phyloP scores from a whole-genome alignment of 2,113 vertebrate species.

The Bothrops jararaca region DNA sequence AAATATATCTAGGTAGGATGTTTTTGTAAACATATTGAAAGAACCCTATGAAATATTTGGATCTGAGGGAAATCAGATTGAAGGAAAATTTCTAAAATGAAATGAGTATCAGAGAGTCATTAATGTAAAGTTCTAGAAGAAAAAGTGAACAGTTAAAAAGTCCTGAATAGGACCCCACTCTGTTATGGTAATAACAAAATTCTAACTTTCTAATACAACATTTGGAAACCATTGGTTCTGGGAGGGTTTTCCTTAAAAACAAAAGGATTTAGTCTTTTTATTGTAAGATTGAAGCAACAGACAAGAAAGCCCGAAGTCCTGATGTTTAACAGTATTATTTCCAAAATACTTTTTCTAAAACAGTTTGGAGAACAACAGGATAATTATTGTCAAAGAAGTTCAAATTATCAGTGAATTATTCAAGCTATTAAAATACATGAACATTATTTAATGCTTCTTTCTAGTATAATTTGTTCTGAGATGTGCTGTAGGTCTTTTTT shows the following conservation, averaged over 20 bases:
- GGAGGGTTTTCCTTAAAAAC: no score
- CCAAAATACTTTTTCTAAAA: neutral
- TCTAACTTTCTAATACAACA: neutral
- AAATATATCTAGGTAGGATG: neutral
- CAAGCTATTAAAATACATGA: neutral
- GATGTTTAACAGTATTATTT: neutral
- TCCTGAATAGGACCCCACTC: neutral
- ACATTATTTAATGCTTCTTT: neutral
- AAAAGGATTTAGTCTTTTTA: no score
- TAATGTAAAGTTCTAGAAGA: neutral
- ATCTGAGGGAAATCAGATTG: neutral
- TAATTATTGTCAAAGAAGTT: neutral
- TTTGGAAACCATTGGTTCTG: neutral
- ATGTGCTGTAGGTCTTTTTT: neutral
- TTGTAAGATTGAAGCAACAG: no score
- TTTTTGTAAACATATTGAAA: neutral
- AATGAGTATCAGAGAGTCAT: neutral
- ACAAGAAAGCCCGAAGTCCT: no score
- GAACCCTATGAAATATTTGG: no score
- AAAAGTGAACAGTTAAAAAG: neutral
- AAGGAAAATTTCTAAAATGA: neutral
- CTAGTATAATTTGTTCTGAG: neutral
- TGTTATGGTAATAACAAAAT: neutral
- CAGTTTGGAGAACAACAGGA: neutral
- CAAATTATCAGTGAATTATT: neutral